Evolutionary conservation across 2,888 invertebrate species (phyloP).

Genomic region (Folsomia manolachei): DNA sequence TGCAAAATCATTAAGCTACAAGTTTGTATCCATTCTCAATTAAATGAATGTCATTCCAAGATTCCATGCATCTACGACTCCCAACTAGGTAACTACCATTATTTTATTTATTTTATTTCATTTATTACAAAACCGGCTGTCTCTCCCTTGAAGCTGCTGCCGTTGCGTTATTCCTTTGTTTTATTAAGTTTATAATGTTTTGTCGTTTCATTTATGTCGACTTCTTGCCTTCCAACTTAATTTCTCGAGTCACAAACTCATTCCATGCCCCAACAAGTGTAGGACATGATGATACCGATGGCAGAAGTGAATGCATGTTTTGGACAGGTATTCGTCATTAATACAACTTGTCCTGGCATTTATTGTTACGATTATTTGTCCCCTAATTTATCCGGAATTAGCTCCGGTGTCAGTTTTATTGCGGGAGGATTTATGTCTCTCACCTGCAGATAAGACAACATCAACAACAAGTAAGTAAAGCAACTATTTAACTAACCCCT

Average conservation of each 20-base stretch:
- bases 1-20: too few relatives aligned
- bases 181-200: not conserved
- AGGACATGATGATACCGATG: not conserved
- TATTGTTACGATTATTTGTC: not conserved
- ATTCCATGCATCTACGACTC: too few relatives aligned
- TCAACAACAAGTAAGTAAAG: not conserved
- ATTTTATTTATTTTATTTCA: too few relatives aligned
- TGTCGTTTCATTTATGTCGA: too few relatives aligned
- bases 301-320: not conserved
- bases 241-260: too few relatives aligned
- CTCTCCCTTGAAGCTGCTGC: not conserved
- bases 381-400: slow-evolving; percentile 9
- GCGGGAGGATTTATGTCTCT: not conserved
- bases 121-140: not conserved
- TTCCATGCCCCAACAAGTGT: not conserved
- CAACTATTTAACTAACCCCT: too few relatives aligned
- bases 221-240: too few relatives aligned
- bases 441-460: not conserved
- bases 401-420: slow-evolving; percentile 3
- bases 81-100: too few relatives aligned
- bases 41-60: too few relatives aligned
- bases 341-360: not conserved
- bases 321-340: not conserved
- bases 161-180: too few relatives aligned
- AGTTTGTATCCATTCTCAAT: too few relatives aligned